Base-by-base conservation (phyloP, 1,140 invertebrate genomes). In the Cyphomyrmex costatus region DNA sequence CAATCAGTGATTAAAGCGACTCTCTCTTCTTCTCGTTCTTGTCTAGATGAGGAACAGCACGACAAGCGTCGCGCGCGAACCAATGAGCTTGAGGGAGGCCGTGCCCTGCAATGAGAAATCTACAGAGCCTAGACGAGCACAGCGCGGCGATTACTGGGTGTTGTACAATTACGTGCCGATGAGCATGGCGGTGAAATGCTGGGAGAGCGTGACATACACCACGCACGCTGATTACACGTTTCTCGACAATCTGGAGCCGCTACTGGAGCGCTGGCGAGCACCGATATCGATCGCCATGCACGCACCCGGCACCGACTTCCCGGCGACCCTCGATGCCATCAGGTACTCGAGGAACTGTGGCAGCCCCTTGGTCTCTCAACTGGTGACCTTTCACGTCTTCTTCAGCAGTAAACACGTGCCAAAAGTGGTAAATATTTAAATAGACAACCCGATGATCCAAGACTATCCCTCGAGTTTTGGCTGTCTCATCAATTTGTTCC, bases 141-240 rank as follows among this genome's bases (percentile, higher is more conserved):
- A 98, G 92, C 96, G 98, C 10, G 98, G 98, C 16, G 97, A 98
- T 90, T 98, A 97, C 92, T 98, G 98, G 98, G 98, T 98, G 77
- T 95, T 99, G 12, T 98, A 98, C 93, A 98, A 98, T 95, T 99
- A 98, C 93, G 96, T 98, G 71, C 94, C 94, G 80, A 96, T 96
- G 85, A 91, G 91, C 65, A 90, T 91, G 77, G 86, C 88, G 46
- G 90, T 94, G 36, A 95, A 95, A 91, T 98, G 98, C 93, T 97
- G 98, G 94, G 98, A 98, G 94, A 97, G 96, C 83, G 96, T 99
- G 53, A 99, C 98, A 0, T 98, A 98, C 92, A 98, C 98, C 0
- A 99, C 98, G 10, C 98, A 99, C 93, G 98, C 97, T 2, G 98
- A 98, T 92, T 98, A 97, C 93, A 98, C 98, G 73, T 98, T 98